A percentile compares a stretch with the other conserved stretches of the same genome.
These are phyloP conservation scores for Congeria kusceri DNA, from an alignment of 2,888 invertebrate species.

Conservation along the genomic window DNA sequence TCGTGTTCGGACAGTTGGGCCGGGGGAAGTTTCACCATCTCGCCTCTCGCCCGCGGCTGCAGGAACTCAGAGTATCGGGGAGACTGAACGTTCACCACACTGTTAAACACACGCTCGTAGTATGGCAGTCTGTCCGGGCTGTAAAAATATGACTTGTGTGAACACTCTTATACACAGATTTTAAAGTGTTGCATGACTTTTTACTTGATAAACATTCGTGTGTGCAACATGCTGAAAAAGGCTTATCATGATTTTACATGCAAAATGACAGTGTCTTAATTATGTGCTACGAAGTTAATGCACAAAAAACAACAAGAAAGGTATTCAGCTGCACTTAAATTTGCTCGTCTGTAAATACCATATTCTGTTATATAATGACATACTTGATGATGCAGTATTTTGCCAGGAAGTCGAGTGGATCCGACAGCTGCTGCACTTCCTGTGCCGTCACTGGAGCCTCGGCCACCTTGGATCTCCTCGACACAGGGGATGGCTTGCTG, in stretches of 20 bases:
- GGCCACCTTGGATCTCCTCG: conserved; percentile 66
- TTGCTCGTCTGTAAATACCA: too few relatives aligned
- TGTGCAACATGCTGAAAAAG: too few relatives aligned
- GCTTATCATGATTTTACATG: too few relatives aligned
- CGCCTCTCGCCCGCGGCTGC: conserved; percentile 50
- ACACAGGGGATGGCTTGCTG: conserved; percentile 18
- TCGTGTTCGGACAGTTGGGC: conserved; percentile 67
- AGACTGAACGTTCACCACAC: conserved; percentile 76
- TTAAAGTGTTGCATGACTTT: too few relatives aligned
- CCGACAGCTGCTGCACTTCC: conserved; percentile 77
- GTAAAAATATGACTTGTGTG: conserved; percentile 12
- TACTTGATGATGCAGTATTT: conserved; percentile 84
- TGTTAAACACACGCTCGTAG: conserved; percentile 82
- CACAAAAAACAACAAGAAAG: too few relatives aligned
- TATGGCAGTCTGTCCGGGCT: conserved; percentile 83
- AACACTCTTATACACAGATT: too few relatives aligned
- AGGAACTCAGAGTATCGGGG: conserved; percentile 70
- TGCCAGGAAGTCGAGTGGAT: conserved; percentile 84
- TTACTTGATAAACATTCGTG: too few relatives aligned
- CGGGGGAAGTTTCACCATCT: conserved; percentile 60
- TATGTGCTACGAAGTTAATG: too few relatives aligned
- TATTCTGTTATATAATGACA: too few relatives aligned
- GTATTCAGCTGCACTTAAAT: too few relatives aligned
- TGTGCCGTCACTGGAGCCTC: conserved; percentile 77
- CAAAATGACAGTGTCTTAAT: too few relatives aligned